These are phyloP conservation scores for Camarhynchus parvulus DNA, from an alignment of 2,113 vertebrate species.

Conservation along the genomic window DNA sequence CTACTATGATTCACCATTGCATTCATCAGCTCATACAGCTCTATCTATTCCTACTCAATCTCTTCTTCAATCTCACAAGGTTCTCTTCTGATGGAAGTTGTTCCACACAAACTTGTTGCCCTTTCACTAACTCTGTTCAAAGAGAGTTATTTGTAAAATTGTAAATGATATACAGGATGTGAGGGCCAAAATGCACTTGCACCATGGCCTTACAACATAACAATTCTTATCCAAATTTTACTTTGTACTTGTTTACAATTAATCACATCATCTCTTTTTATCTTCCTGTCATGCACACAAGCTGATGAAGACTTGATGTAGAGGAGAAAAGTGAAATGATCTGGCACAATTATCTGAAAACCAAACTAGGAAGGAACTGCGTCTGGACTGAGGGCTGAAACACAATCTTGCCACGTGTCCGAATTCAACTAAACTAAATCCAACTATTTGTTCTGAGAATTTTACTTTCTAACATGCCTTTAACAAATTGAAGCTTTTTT, in stretches of 20 bases:
- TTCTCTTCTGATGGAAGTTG: neutral
- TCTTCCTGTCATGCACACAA: neutral
- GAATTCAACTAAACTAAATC: neutral
- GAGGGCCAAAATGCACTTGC: neutral
- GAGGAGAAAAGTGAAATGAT: neutral
- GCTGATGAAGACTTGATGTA: neutral
- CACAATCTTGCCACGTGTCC: neutral
- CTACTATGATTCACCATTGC: neutral
- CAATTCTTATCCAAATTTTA: neutral
- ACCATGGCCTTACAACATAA: fast-evolving
- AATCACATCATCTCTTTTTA: neutral
- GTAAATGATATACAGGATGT: neutral
- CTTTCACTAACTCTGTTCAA: neutral
- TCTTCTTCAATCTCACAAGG: neutral
- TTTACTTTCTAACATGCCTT: neutral
- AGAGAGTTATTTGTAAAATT: neutral
- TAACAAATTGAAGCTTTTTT: neutral
- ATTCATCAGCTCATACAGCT: neutral
- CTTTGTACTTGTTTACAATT: neutral
- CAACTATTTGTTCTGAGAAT: neutral
- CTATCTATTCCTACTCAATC: neutral
- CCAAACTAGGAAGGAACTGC: neutral
- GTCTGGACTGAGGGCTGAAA: neutral
- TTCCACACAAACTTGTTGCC: neutral
- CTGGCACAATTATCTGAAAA: neutral